Conservation (phyloP, 1,140 invertebrate genomes). For the Lucilia sericata region DNA sequence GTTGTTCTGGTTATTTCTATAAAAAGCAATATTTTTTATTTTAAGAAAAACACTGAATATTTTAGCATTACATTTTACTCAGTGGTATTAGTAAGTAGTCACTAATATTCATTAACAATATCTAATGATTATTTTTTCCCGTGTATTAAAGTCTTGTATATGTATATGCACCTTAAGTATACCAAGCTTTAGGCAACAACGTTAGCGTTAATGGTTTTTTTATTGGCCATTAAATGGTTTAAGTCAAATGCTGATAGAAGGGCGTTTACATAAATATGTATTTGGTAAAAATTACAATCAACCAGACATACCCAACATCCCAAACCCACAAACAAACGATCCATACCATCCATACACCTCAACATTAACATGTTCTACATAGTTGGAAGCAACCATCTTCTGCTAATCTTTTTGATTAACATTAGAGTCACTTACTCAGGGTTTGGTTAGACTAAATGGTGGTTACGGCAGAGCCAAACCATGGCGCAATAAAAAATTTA, state of each 20-base stretch:
- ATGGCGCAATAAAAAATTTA: too few relatives aligned
- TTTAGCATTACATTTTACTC: too few relatives aligned
- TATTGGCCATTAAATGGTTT: conserved; percentile 42
- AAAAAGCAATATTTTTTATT: too few relatives aligned
- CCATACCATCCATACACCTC: background rate
- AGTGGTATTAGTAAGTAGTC: too few relatives aligned
- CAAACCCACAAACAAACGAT: background rate
- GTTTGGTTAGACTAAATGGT: background rate
- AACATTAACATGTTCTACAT: background rate
- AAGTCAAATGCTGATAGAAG: conserved; percentile 27
- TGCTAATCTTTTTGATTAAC: background rate
- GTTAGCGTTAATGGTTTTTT: conserved; percentile 41
- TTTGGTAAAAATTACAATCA: conserved; percentile 8
- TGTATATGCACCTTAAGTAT: conserved; percentile 27
- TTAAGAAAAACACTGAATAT: too few relatives aligned
- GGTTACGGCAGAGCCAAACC: background rate
- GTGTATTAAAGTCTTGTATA: background rate
- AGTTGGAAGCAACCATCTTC: too few relatives aligned
- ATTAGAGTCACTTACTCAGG: background rate
- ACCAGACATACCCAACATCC: background rate
- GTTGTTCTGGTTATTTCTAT: too few relatives aligned
- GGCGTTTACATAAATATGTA: conserved; percentile 42
- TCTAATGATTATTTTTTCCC: background rate
- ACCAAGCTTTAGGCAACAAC: conserved; percentile 18
- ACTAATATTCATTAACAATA: too few relatives aligned